Conservation (phyloP, 2,797 vertebrate species). For the Chaunax sp. region DNA sequence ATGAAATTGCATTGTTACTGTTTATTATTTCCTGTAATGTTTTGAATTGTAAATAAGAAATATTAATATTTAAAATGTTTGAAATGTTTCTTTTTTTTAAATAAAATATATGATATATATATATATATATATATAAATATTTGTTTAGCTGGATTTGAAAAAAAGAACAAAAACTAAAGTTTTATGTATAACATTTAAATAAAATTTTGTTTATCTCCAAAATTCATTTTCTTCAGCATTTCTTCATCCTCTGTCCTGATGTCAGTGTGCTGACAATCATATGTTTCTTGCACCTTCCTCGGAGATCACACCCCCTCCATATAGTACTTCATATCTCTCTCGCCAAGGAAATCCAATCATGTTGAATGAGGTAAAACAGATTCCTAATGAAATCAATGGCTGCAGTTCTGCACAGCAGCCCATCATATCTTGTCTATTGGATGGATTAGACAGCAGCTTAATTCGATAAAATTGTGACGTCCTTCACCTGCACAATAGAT, state of each 20-base stretch:
- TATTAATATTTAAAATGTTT: slow-evolving; percentile 96
- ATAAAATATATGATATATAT: slow-evolving; percentile 85
- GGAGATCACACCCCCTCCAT: too few relatives aligned
- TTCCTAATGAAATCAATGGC: slow-evolving; percentile 20
- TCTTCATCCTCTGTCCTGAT: not conserved
- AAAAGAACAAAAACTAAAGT: slow-evolving; percentile 84
- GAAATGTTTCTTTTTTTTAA: slow-evolving; percentile 74
- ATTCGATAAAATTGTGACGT: too few relatives aligned
- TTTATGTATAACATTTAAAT: slow-evolving; percentile 95
- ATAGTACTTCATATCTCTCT: not conserved
- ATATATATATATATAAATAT: slow-evolving; percentile 82
- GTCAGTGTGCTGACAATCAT: not conserved
- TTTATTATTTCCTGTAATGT: slow-evolving; percentile 91
- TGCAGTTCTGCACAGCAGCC: slow-evolving; percentile 23
- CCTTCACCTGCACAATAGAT: too few relatives aligned
- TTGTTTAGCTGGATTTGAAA: slow-evolving; percentile 84
- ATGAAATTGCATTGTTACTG: slow-evolving; percentile 83
- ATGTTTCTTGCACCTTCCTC: too few relatives aligned
- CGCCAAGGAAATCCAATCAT: slow-evolving; percentile 13
- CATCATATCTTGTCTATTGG: slow-evolving; percentile 43
- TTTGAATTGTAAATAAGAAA: slow-evolving; percentile 99
- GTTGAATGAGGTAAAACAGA: not conserved
- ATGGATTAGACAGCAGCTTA: slow-evolving; percentile 29
- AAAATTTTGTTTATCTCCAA: slow-evolving; percentile 84
- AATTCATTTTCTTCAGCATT: slow-evolving; percentile 1